A percentile compares a stretch with the other conserved stretches of the same genome.
Conservation (phyloP, 2,797 vertebrate species). For the Fundulus diaphanus region DNA sequence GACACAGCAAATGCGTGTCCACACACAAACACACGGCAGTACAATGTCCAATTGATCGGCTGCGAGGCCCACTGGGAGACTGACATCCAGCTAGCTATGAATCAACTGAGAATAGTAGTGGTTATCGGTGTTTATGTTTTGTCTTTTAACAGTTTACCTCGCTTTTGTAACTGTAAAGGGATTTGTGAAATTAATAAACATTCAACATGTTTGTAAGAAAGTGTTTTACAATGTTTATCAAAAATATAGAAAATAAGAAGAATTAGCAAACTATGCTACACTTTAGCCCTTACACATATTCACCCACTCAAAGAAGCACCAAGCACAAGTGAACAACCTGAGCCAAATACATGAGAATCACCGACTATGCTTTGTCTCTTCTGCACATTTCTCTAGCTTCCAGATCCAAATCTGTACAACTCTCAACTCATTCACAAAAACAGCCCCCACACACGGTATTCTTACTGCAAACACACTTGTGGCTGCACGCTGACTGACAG, state of each 20-base stretch:
- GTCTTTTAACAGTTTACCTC: background rate
- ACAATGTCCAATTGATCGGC: constrained; percentile 23
- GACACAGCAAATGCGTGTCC: constrained; percentile 74
- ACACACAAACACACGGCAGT: constrained; percentile 26
- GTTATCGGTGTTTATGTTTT: background rate
- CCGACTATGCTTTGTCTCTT: background rate
- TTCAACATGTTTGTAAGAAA: background rate
- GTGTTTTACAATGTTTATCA: no score
- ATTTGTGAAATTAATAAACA: background rate
- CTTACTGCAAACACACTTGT: constrained; percentile 40
- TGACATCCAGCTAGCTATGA: background rate
- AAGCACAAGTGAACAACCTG: background rate
- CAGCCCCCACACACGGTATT: background rate
- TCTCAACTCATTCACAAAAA: constrained; percentile 43
- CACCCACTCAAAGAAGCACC: background rate
- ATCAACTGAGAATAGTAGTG: background rate
- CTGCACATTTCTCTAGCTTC: background rate
- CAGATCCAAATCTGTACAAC: background rate
- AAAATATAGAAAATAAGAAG: background rate
- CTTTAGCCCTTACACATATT: background rate
- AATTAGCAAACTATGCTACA: background rate
- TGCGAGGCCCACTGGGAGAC: constrained; percentile 50
- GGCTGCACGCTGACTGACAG: constrained; percentile 79
- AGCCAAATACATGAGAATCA: background rate
- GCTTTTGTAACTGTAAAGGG: background rate